Base-by-base conservation (phyloP, 2,797 vertebrate genomes). In the Sebastes diploproa region DNA sequence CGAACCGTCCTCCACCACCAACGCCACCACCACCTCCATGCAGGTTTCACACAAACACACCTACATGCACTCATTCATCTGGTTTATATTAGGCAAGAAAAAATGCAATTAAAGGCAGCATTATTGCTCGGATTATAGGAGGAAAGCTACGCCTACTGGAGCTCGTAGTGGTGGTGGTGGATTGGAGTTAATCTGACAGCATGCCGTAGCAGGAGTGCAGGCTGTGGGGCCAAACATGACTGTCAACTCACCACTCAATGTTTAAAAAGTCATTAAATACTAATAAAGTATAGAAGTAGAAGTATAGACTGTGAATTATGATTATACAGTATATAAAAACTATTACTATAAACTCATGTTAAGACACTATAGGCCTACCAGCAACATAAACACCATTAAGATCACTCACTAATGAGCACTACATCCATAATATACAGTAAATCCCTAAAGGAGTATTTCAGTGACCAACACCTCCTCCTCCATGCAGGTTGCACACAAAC, bases 161-260 rank as follows among this genome's bases (percentile, higher is more conserved):
- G 86, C 89, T 83, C 2, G 78, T 84, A 91, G 86, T 92, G 61
- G 13, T 38, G 36, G 84, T 76, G 84, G 78, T 76, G 84, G 86
- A 38, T 38, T 38, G 36, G 79, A 56, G 88, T 79, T 84, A 84
- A 83, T 91, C 71, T 89, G 90, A 91, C 93, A 92, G 90, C 90
- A 81, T 90, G 88, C 89, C 83, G 86, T 74, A 78, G 79, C 86
- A 86, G 75, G 75, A 90, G 91, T 63, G 85, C 61, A n/a, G 75
- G 72, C 73, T 75, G 80, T 23, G 79, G 36, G 36, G 36, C 36
- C 36, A 38, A 38, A 38, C 36, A 38, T 38, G 36, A 38, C 36
- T 38, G 12, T 36, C 34, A 36, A 36, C 34, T 13, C 34, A 36
- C 34, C 34, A 36, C 34, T 36, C 2, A 36, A 36, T 36, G 11